Evolutionary conservation across 2,888 invertebrate species (phyloP), one percentile per base, ranked within the genome.

Genomic region (Orthonevra nobilis): DNA sequence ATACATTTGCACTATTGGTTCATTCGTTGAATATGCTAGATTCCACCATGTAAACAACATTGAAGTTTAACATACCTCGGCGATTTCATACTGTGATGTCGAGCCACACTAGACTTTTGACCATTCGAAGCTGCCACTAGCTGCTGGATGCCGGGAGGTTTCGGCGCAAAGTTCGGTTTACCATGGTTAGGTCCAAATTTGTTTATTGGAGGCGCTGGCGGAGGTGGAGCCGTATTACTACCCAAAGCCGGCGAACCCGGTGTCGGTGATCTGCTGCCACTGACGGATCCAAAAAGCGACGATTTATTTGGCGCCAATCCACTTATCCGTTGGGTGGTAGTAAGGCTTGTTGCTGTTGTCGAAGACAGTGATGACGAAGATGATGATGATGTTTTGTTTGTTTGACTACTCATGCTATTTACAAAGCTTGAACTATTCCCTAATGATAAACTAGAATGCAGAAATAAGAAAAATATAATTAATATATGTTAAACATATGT

Each of bases 61-160:
- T n/a, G n/a, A n/a, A n/a, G n/a, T n/a, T n/a, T n/a, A n/a, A 66
- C 84, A 82, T 85, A 94, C 89, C 95, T 92, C 19, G 95, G 95
- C 83, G 93, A 91, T 87, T 94, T 91, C 95, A 96, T 94, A 87
- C 96, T 96, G 87, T 95, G 96, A 82, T 96, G 94, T 77, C 96
- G 90, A 6, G 92, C 91, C 2, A 95, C 94, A 36, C 90, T 84
- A 69, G 89, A 85, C 68, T 87, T 87, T 79, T 86, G 87, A 58
- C 86, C 86, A 83, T 86, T 87, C 61, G 84, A 85, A 72, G 86
- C 75, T 63, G 90, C 89, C 23, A 81, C 70, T 82, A 88, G 82
- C 42, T 88, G 86, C 73, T 89, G 88, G 44, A 91, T 83, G 82
- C 90, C 90, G 5, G 95, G 95, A 15, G 96, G 96, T 88, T 95